Evolutionary conservation across 1,140 invertebrate genomes (phyloP), one percentile per base, ranked within the genome.

Genomic region (Contarinia nasturtii): DNA sequence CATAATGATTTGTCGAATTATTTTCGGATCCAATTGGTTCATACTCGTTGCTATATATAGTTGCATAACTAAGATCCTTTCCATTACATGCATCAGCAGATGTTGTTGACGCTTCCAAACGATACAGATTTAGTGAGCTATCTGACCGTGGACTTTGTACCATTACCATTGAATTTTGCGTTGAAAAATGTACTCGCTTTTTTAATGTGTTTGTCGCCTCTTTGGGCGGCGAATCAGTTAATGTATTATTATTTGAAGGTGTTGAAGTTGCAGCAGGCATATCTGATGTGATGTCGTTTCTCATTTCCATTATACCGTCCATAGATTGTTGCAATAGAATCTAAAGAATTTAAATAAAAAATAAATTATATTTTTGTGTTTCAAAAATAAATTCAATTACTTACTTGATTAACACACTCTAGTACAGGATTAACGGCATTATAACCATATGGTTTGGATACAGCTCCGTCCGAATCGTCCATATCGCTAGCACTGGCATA

Each of bases 321-420:
- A 63, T 60, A 5, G 59, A 61, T 44, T 62, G 61, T 47, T 63
- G 60, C 7, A 63, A 45, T 18, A 63, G 38, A 27, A 63, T 63
- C 38, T 63, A 21, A 43, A 19, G 11, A 43, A 27, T 27, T 14
- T 38, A 17, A 14, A 77, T n/a, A n/a, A n/a, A n/a, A n/a, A n/a
- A n/a, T n/a, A n/a, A n/a, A n/a, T n/a, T n/a, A n/a, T n/a, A n/a
- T n/a, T n/a, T n/a, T n/a, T n/a, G n/a, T n/a, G n/a, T n/a, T n/a
- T n/a, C n/a, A n/a, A n/a, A n/a, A n/a, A n/a, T n/a, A 76, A 38
- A 38, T 17, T n/a, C 36, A 5, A 38, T n/a, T 38, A 10, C 12
- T 27, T 44, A 44, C 43, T 54, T 76, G 74, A 60, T 79, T 80
- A 45, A 80, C 77, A 54, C 77, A 80, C 54, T 80, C 76, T 10